These are phyloP conservation scores for Thysanoteuthis rhombus DNA, from an alignment of 2,888 invertebrate species.

Conservation along the genomic window DNA sequence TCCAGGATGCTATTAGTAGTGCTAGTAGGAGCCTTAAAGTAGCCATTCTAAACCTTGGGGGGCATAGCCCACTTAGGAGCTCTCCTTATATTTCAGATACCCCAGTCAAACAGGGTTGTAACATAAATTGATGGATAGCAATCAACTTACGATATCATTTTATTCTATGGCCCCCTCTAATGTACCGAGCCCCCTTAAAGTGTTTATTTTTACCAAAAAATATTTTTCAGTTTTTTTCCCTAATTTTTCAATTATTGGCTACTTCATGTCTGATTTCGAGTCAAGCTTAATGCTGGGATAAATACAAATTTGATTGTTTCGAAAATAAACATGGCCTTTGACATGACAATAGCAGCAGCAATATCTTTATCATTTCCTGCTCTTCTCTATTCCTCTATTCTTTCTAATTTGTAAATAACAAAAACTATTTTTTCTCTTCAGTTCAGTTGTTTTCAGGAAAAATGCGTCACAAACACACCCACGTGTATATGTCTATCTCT, in stretches of 20 bases:
- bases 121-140: too few species aligned
- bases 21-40: background rate
- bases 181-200: too few species aligned
- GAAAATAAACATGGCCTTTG: background rate
- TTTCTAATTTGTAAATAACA: background rate
- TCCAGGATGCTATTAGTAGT: background rate
- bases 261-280: background rate
- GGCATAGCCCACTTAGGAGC: too few species aligned
- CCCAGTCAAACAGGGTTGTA: too few species aligned
- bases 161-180: too few species aligned
- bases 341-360: too few species aligned
- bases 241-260: background rate
- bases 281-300: background rate
- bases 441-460: background rate
- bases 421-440: background rate
- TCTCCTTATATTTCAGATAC: too few species aligned
- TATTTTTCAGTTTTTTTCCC: background rate
- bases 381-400: background rate
- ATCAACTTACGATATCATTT: too few species aligned
- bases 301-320: background rate
- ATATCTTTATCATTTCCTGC: background rate
- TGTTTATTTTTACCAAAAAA: background rate
- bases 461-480: background rate
- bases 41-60: too few species aligned
- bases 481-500: too few species aligned